These are phyloP conservation scores for Hemithea aestivaria DNA, from an alignment of 2,888 invertebrate genomes.

Conservation along the genomic window DNA sequence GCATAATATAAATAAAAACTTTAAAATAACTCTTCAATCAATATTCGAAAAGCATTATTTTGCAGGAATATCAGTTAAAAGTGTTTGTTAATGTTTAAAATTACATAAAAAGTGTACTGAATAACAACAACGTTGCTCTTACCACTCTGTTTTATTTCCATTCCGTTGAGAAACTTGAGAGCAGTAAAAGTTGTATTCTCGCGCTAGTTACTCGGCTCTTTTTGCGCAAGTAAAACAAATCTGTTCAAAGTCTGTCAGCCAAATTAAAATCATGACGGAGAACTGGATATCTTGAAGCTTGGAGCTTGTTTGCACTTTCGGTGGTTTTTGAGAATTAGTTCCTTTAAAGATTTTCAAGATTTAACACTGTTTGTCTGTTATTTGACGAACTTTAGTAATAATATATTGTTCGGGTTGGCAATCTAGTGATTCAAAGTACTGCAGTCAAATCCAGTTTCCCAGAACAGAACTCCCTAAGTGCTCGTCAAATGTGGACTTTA, in stretches of 20 bases:
- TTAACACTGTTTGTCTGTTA: too few species aligned
- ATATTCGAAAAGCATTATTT: not conserved
- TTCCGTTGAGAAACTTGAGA: conserved; percentile 22
- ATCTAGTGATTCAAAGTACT: too few species aligned
- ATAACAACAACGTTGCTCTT: conserved; percentile 16
- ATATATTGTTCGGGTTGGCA: too few species aligned
- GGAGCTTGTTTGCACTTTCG: not conserved
- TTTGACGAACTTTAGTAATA: too few species aligned
- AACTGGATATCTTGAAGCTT: conserved; percentile 6
- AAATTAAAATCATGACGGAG: conserved; percentile 17
- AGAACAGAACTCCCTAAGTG: too few species aligned
- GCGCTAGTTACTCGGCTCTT: conserved; percentile 21
- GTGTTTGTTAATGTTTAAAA: conserved; percentile 1
- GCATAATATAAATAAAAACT: conserved; percentile 1
- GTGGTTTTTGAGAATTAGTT: too few species aligned
- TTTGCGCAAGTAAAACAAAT: conserved; percentile 26
- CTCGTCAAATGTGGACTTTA: too few species aligned
- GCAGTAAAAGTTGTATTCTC: conserved; percentile 28
- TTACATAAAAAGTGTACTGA: conserved; percentile 1
- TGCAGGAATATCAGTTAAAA: not conserved
- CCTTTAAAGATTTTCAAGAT: too few species aligned
- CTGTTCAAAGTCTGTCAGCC: conserved; percentile 19
- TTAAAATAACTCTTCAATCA: conserved; percentile 1
- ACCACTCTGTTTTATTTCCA: conserved; percentile 23
- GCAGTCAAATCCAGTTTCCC: too few species aligned